phyloP scores from a whole-genome alignment of 2,113 vertebrate genomes.

The Paramormyrops kingsleyae region DNA sequence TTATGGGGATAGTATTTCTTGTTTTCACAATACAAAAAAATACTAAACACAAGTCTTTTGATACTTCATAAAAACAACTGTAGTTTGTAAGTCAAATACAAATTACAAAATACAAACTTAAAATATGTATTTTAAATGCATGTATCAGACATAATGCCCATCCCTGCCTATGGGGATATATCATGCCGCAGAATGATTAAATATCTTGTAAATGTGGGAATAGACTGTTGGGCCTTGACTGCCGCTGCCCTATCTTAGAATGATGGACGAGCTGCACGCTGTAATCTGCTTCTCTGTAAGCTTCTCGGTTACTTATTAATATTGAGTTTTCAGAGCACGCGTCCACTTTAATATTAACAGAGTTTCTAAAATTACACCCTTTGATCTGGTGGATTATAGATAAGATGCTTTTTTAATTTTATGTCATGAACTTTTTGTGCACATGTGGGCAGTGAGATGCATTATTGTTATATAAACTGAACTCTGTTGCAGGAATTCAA shows the following conservation, averaged over 20 bases:
- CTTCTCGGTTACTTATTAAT: slow-evolving; percentile 23
- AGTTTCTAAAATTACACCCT: slow-evolving; percentile 28
- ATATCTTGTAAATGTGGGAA: neutral
- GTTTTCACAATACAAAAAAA: neutral
- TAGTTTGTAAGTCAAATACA: neutral
- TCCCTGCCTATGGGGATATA: neutral
- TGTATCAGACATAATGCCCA: neutral
- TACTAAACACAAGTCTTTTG: neutral
- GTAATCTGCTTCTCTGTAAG: slow-evolving; percentile 32
- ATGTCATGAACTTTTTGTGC: neutral
- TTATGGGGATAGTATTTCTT: neutral
- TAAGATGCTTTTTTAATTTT: slow-evolving; percentile 24
- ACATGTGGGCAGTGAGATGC: slow-evolving; percentile 16
- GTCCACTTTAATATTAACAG: slow-evolving; percentile 25
- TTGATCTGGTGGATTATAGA: slow-evolving; percentile 41
- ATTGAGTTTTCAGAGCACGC: slow-evolving; percentile 26
- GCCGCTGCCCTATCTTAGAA: neutral
- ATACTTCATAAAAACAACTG: neutral
- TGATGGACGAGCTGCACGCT: slow-evolving; percentile 16
- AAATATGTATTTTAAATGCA: neutral
- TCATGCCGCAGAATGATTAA: neutral
- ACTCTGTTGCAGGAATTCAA: slow-evolving; percentile 17
- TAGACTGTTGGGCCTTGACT: neutral
- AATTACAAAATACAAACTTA: no score
- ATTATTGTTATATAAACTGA: neutral